Conservation (phyloP, 1,140 invertebrate species). For the Papilio polyxenes region DNA sequence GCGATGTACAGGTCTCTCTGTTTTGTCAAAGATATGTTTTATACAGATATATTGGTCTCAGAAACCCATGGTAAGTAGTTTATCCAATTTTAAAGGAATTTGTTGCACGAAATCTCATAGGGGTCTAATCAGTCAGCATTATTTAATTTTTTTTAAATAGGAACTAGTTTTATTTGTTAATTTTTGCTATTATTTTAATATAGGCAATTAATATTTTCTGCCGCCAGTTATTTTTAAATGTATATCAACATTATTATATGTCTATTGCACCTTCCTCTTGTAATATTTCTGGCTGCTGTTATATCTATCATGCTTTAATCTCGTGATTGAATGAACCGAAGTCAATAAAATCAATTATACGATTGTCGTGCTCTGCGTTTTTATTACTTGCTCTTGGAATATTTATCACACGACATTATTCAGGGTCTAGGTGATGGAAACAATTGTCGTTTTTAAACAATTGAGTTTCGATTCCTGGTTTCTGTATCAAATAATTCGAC, state of each 20-base stretch:
- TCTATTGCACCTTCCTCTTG: neutral
- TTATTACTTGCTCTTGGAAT: constrained; percentile 6
- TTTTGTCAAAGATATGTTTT: too few relatives aligned
- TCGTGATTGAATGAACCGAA: constrained; percentile 13
- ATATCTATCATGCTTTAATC: neutral
- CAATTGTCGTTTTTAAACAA: neutral
- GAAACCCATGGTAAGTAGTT: too few relatives aligned
- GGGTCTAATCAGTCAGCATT: too few relatives aligned
- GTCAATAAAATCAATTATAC: constrained; percentile 10
- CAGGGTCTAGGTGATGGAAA: constrained; percentile 7
- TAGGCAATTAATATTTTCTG: neutral
- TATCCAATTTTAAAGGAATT: too few relatives aligned
- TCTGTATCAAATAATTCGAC: neutral
- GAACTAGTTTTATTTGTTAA: too few relatives aligned
- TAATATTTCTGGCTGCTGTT: neutral
- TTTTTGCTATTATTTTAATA: too few relatives aligned
- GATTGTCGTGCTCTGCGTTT: neutral
- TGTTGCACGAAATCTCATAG: too few relatives aligned
- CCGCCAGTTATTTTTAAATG: neutral
- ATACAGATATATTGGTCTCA: too few relatives aligned
- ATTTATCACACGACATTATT: neutral
- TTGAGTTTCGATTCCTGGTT: neutral
- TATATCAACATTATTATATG: neutral
- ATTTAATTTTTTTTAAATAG: too few relatives aligned
- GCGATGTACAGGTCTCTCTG: neutral